phyloP scores from a whole-genome alignment of 2,797 vertebrate species.

The Eospalax fontanierii region DNA sequence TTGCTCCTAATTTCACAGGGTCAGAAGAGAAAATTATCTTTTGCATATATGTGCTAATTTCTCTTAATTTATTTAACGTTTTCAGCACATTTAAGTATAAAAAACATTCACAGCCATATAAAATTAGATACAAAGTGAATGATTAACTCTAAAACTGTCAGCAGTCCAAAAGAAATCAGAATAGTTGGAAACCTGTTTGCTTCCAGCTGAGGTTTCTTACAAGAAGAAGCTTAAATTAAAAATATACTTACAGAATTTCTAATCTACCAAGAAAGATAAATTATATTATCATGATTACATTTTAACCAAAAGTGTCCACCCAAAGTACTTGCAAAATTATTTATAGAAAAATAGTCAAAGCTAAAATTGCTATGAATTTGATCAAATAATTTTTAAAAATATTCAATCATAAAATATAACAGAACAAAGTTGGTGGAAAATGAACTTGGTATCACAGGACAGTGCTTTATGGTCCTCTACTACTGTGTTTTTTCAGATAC shows the following conservation, averaged over 20 bases:
- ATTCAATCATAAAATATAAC: neutral
- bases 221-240: neutral
- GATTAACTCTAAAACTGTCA: neutral
- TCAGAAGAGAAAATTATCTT: neutral
- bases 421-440: neutral
- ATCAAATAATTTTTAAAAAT: slow-evolving; percentile 18
- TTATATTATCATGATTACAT: neutral
- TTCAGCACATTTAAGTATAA: slow-evolving; percentile 32
- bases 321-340: neutral
- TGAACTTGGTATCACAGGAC: neutral
- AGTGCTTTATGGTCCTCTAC: neutral
- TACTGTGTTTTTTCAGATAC: neutral
- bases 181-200: neutral
- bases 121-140: neutral
- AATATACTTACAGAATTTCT: neutral
- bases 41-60: neutral
- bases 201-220: neutral
- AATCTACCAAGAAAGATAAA: neutral
- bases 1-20: neutral
- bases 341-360: slow-evolving; percentile 28
- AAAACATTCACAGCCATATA: neutral
- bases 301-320: neutral
- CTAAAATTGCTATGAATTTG: neutral
- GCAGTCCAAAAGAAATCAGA: neutral
- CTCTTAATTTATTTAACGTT: neutral